These are phyloP conservation scores for Eudyptes chrysolophus DNA, from an alignment of 2,113 vertebrate species.

Conservation along the genomic window DNA sequence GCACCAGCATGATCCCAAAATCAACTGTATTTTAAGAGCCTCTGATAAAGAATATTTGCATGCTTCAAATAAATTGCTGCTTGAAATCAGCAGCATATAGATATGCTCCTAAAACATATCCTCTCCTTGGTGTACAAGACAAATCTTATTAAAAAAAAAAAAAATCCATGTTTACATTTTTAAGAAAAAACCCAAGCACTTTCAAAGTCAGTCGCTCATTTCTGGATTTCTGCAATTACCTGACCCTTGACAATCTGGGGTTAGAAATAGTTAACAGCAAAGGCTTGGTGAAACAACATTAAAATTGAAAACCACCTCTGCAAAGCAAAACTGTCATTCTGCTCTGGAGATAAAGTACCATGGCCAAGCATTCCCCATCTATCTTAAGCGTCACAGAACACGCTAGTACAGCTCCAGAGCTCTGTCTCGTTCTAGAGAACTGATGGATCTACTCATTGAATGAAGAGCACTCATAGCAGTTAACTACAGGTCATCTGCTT, in stretches of 20 bases:
- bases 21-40: background rate
- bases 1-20: background rate
- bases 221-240: background rate
- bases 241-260: background rate
- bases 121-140: background rate
- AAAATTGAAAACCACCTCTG: background rate
- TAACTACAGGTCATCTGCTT: background rate
- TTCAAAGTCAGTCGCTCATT: background rate
- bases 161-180: background rate
- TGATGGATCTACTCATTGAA: background rate
- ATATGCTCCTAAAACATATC: background rate
- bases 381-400: background rate
- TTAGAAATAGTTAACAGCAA: background rate
- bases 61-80: background rate
- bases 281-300: background rate
- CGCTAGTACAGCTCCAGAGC: background rate
- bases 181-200: background rate
- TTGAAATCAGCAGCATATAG: background rate
- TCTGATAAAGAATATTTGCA: background rate
- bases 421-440: background rate
- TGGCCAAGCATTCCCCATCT: background rate
- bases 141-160: background rate
- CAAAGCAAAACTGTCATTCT: background rate
- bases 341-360: background rate
- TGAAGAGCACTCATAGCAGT: background rate